Conservation (phyloP, 1,140 invertebrate species). For the Nasonia longicornis region DNA sequence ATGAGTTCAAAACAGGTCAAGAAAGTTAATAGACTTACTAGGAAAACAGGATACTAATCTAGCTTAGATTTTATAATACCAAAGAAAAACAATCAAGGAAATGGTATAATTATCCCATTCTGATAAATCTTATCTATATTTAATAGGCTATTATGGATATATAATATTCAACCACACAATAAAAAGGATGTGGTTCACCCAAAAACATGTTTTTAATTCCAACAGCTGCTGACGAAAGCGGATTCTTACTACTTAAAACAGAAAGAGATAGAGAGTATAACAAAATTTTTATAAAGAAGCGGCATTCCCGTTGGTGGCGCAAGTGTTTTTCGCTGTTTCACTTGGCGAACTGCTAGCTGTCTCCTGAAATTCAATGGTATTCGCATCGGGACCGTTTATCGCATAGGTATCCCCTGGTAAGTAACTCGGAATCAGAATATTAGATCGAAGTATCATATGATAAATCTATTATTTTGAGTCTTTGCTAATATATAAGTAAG, state of each 20-base stretch:
- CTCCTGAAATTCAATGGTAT: not conserved
- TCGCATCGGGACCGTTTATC: not conserved
- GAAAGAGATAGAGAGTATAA: conserved; percentile 17
- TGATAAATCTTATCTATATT: not conserved
- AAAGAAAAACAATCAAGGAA: too few species aligned
- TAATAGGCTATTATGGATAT: too few species aligned
- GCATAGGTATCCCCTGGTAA: not conserved
- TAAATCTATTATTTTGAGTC: not conserved
- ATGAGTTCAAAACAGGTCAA: too few species aligned
- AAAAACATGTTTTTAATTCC: not conserved
- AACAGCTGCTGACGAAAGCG: not conserved
- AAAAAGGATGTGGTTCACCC: not conserved
- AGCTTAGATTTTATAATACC: too few species aligned
- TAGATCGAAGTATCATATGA: not conserved
- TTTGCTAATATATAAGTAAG: not conserved
- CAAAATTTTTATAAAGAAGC: conserved; percentile 10
- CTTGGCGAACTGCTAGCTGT: not conserved
- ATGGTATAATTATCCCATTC: too few species aligned
- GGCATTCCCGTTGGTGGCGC: conserved; percentile 38
- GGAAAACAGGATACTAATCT: too few species aligned
- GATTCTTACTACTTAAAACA: not conserved
- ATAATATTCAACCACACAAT: not conserved
- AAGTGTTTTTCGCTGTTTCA: conserved; percentile 36
- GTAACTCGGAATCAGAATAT: not conserved
- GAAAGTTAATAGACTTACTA: not conserved